A percentile compares a stretch with the other conserved stretches of the same genome.
Conservation (phyloP, 2,888 invertebrate genomes). For the Halictus quadricinctus region DNA sequence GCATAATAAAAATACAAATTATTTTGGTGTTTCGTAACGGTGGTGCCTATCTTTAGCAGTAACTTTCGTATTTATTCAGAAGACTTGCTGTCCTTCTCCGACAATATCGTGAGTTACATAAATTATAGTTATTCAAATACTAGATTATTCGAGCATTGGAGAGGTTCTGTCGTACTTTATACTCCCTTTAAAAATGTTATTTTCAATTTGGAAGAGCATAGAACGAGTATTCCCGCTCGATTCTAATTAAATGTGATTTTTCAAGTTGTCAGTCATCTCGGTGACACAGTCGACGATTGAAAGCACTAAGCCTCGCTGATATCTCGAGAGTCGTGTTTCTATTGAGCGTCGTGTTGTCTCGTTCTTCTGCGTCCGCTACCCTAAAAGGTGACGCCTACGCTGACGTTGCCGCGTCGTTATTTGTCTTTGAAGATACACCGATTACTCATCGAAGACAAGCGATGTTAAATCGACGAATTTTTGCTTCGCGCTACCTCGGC, state of each 20-base stretch:
- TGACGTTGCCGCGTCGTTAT: constrained; percentile 45
- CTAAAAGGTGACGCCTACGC: constrained; percentile 50
- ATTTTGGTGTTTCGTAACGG: too few species aligned
- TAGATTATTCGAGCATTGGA: too few species aligned
- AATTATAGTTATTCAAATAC: too few species aligned
- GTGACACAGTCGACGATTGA: constrained; percentile 48
- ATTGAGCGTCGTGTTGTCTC: constrained; percentile 18
- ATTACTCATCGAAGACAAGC: constrained; percentile 54
- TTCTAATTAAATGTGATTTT: background rate
- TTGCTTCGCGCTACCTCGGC: constrained; percentile 9
- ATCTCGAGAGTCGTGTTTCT: constrained; percentile 30
- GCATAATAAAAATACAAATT: too few species aligned
- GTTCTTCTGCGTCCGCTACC: constrained; percentile 13
- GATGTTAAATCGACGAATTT: constrained; percentile 40
- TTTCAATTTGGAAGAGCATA: background rate
- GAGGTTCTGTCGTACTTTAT: too few species aligned
- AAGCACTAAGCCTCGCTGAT: constrained; percentile 40
- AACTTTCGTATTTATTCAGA: too few species aligned
- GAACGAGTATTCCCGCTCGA: background rate
- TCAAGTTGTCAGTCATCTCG: constrained; percentile 37
- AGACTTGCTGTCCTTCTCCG: too few species aligned
- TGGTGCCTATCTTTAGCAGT: too few species aligned
- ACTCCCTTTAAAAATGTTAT: too few species aligned
- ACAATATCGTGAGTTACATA: too few species aligned
- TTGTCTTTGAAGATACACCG: constrained; percentile 52